These are phyloP conservation scores for Rhinogobio ventralis DNA, from an alignment of 2,797 vertebrate species.

Conservation along the genomic window DNA sequence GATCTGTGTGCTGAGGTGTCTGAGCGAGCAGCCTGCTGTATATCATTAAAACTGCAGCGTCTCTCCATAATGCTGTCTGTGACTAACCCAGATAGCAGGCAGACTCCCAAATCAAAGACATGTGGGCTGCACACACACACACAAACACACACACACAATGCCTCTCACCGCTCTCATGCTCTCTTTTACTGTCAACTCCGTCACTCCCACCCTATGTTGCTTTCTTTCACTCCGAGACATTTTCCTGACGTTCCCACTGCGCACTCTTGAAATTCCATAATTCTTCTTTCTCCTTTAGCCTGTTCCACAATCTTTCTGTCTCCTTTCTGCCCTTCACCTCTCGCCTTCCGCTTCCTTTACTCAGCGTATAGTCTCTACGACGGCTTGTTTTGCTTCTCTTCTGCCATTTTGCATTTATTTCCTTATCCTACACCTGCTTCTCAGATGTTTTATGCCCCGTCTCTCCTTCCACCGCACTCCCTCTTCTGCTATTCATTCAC, in stretches of 20 bases:
- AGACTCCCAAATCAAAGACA: constrained; percentile 65
- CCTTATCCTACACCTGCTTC: constrained; percentile 16
- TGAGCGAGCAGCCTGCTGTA: constrained; percentile 66
- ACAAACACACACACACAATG: constrained; percentile 8
- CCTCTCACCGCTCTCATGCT: constrained; percentile 18
- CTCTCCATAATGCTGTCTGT: constrained; percentile 59
- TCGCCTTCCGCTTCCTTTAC: constrained; percentile 25
- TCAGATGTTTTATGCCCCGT: neutral
- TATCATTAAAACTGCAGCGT: constrained; percentile 66
- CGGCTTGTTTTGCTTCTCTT: constrained; percentile 15
- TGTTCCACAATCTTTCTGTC: constrained; percentile 11
- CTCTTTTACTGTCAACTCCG: constrained; percentile 37
- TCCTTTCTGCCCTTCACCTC: constrained; percentile 35
- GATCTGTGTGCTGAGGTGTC: constrained; percentile 66
- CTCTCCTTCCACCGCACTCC: neutral
- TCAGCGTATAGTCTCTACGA: neutral
- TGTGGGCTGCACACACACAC: constrained; percentile 48
- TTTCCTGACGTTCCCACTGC: constrained; percentile 25
- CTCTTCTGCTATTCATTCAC: constrained; percentile 23
- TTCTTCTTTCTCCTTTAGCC: constrained; percentile 18
- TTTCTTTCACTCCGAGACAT: constrained; percentile 6
- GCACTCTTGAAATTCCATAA: constrained; percentile 49
- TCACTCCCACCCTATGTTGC: constrained; percentile 46
- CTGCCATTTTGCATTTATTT: constrained; percentile 20
- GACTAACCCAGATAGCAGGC: constrained; percentile 65